Evolutionary conservation across 2,797 vertebrate genomes (phyloP).

Genomic region (Mycteria americana): DNA sequence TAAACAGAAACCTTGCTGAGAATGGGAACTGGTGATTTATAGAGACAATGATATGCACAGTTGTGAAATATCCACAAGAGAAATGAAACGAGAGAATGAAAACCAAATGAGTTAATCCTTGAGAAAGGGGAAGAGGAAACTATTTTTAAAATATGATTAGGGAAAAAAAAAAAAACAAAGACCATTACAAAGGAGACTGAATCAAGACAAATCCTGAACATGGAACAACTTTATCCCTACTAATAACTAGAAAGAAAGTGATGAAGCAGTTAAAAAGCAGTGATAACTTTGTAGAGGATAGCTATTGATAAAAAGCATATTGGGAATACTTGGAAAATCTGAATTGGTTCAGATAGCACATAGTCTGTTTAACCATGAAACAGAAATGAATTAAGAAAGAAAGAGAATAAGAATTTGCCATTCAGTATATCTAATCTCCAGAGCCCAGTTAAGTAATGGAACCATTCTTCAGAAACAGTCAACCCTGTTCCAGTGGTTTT

Average conservation of each 20-base stretch:
- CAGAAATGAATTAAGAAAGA: background rate
- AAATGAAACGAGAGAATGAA: constrained; percentile 14
- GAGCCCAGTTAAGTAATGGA: constrained; percentile 11
- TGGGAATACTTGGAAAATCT: constrained; percentile 36
- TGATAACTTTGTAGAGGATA: constrained; percentile 5
- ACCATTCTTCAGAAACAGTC: background rate
- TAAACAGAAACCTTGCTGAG: constrained; percentile 38
- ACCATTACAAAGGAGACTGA: background rate
- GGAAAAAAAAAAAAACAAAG: background rate
- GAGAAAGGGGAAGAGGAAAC: background rate
- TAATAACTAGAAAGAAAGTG: background rate
- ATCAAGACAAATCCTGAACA: background rate
- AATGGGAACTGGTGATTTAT: constrained; percentile 13
- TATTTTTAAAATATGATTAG: background rate
- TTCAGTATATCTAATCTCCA: background rate
- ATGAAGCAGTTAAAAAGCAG: constrained; percentile 12
- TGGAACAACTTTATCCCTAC: background rate
- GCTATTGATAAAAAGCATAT: constrained; percentile 19
- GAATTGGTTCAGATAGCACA: background rate
- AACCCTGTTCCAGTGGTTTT: background rate
- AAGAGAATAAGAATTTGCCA: background rate
- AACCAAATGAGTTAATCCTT: constrained; percentile 1
- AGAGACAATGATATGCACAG: background rate
- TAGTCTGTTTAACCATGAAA: constrained; percentile 2
- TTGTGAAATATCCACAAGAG: constrained; percentile 8